Base-by-base conservation (phyloP, 1,140 invertebrate species). In the Cyphomyrmex costatus region DNA sequence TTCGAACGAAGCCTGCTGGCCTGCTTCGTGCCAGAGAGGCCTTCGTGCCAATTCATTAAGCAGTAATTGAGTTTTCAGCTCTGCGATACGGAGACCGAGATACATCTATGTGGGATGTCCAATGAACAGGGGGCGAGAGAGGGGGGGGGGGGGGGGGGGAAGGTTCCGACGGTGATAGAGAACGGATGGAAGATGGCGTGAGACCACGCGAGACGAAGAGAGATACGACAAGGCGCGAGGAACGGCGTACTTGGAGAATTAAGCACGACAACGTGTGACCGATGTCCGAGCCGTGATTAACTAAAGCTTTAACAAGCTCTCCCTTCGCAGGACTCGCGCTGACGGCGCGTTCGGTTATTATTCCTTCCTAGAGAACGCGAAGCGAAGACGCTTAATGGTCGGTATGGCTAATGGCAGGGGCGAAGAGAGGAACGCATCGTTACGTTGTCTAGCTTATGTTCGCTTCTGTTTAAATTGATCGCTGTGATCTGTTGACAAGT, bases 11-110 rank as follows among this genome's bases (percentile, higher is more conserved):
- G 65, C 71, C 80, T 19, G 46, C 51, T 89, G 66, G 60, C 56
- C 79, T 78, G 36, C 66, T 49, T 83, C 66, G 70, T 80, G 46
- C 36, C 36, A 19, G 79, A 46, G 79, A 58, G 66, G 24, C 70
- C 73, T 78, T 80, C 86, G 66, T 56, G 87, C 93, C 93, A 94
- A 94, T 94, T 94, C 93, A 94, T 94, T 94, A 94, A 93, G 93
- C 89, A 89, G 92, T 94, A 94, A 94, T 94, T 94, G 93, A 94
- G 93, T 94, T 94, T 94, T 94, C 93, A 94, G 92, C 93, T 93
- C 89, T 86, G 91, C 91, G 93, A 94, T 93, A 93, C 92, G 86
- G 79, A 84, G 87, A 84, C 90, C 86, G 83, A 92, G 93, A 94
- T 93, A 93, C 92, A 93, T 90, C 92, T 92, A 93, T 91, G 91